phyloP scores from a whole-genome alignment of 2,888 invertebrate species.

The Hypercompe scribonia region DNA sequence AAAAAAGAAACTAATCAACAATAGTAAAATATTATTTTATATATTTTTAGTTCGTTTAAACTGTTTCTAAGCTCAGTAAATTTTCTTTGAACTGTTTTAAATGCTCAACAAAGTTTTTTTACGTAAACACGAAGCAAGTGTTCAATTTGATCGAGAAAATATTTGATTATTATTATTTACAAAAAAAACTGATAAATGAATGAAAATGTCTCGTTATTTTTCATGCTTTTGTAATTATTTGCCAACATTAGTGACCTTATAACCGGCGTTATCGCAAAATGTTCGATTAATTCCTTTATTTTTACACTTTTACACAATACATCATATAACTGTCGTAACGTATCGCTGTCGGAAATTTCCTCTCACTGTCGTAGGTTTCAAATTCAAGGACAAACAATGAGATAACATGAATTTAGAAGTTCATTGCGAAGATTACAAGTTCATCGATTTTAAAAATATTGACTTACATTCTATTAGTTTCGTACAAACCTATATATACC shows the following conservation, averaged over 20 bases:
- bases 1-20: no score
- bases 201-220: background rate
- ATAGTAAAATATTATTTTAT: no score
- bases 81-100: no score
- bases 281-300: conserved; percentile 18
- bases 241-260: conserved; percentile 14
- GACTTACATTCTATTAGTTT: background rate
- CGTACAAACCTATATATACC: no score
- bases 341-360: conserved; percentile 42
- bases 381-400: background rate
- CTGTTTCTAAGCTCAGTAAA: background rate
- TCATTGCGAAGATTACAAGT: background rate
- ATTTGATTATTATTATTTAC: background rate
- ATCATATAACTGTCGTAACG: conserved; percentile 11
- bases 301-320: conserved; percentile 36
- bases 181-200: background rate
- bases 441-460: background rate
- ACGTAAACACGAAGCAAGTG: background rate
- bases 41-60: no score
- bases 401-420: background rate
- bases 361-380: conserved; percentile 43
- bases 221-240: background rate
- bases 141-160: background rate
- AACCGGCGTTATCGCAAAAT: conserved; percentile 22
- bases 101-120: no score